Conservation (phyloP, 2,888 invertebrate species). For the Caenorhabditis sp. region DNA sequence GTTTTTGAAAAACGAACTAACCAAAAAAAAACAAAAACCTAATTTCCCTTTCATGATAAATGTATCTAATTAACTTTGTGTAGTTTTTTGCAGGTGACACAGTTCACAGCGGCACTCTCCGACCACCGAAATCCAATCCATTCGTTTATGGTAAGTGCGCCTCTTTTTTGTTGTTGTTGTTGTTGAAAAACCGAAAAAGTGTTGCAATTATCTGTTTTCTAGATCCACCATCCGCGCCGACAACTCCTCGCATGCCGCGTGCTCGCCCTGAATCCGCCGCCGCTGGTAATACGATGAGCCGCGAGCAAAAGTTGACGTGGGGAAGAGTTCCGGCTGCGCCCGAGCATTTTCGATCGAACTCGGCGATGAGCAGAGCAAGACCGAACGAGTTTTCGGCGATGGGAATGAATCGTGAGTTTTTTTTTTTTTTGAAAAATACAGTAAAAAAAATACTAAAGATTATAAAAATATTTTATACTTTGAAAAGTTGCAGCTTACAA, state of each 20-base stretch:
- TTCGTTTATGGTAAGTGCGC: slow-evolving; percentile 13
- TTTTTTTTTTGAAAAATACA: background rate
- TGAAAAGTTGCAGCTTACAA: too few relatives aligned
- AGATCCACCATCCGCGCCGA: slow-evolving; percentile 28
- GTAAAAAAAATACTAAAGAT: too few relatives aligned
- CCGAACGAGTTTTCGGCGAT: slow-evolving; percentile 33
- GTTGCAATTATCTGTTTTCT: too few relatives aligned
- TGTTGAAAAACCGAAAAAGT: too few relatives aligned
- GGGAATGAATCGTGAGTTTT: slow-evolving; percentile 4
- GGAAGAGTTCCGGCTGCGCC: slow-evolving; percentile 15
- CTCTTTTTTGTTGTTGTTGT: background rate
- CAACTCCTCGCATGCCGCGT: slow-evolving; percentile 29
- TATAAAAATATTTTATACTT: too few relatives aligned
- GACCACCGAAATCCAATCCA: slow-evolving; percentile 33
- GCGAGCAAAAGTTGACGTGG: slow-evolving; percentile 40
- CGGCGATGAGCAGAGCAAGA: slow-evolving; percentile 33
- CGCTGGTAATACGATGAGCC: slow-evolving; percentile 25
- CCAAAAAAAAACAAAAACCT: background rate
- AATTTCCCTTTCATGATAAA: background rate
- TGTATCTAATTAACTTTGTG: background rate
- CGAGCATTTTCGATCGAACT: slow-evolving; percentile 32
- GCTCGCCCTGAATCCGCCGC: slow-evolving; percentile 37
- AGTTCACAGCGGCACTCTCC: slow-evolving; percentile 35
- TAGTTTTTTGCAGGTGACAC: slow-evolving; percentile 11
- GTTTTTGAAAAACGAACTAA: too few relatives aligned